Conservation (phyloP, 2,797 vertebrate species). For the Lepilemur septentrionalis region DNA sequence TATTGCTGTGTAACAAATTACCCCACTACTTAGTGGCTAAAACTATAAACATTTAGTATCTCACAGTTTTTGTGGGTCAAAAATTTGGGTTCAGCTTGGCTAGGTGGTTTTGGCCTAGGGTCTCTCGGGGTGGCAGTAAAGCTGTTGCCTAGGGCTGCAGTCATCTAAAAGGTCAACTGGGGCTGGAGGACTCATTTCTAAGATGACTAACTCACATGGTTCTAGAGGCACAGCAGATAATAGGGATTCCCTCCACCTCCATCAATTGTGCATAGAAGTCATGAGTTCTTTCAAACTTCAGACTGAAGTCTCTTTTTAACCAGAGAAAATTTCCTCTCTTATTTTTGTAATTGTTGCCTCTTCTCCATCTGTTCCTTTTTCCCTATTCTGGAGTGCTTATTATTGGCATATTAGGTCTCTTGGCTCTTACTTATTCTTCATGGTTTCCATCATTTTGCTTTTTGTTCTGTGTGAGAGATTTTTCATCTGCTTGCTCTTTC, state of each 20-base stretch:
- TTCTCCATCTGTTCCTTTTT: slow-evolving; percentile 46
- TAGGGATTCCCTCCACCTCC: neutral
- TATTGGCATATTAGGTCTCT: slow-evolving; percentile 46
- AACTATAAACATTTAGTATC: neutral
- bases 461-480: slow-evolving; percentile 11
- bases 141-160: neutral
- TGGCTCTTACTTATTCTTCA: slow-evolving; percentile 43
- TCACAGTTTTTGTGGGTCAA: neutral
- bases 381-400: slow-evolving; percentile 48
- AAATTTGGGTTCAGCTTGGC: slow-evolving; percentile 42
- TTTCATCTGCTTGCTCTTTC: slow-evolving; percentile 54
- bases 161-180: neutral
- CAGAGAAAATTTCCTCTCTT: slow-evolving; percentile 28
- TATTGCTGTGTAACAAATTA: neutral
- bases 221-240: neutral
- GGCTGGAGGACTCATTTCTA: neutral
- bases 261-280: neutral
- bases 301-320: slow-evolving; percentile 36
- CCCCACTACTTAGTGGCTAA: neutral
- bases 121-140: neutral
- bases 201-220: neutral
- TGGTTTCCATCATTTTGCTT: slow-evolving; percentile 37
- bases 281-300: slow-evolving; percentile 25
- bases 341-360: slow-evolving; percentile 37
- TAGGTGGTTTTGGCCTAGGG: neutral